Conservation (phyloP, 2,888 invertebrate genomes). For the Caenorhabditis imperialis region DNA sequence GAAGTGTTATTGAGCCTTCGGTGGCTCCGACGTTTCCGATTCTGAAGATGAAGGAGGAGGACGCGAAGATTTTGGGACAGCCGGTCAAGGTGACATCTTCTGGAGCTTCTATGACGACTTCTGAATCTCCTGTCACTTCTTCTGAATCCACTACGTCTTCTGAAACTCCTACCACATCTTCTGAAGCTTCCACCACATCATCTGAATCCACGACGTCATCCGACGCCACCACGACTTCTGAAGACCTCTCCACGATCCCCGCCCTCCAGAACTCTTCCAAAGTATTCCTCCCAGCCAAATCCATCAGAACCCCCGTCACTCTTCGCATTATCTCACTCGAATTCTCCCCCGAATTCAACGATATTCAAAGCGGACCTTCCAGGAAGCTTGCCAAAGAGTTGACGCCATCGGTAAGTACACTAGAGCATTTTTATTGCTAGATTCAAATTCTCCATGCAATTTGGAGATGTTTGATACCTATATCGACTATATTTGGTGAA, state of each 20-base stretch:
- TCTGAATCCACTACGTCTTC: slow-evolving; percentile 2
- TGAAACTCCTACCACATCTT: slow-evolving; percentile 13
- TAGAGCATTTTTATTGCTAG: too few species aligned
- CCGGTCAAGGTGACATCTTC: not conserved
- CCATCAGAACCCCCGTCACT: slow-evolving; percentile 35
- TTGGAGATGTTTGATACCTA: too few species aligned
- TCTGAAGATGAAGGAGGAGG: slow-evolving; percentile 49
- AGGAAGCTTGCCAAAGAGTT: slow-evolving; percentile 37
- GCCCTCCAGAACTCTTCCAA: slow-evolving; percentile 39
- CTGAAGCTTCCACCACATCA: slow-evolving; percentile 22
- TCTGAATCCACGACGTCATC: slow-evolving; percentile 9
- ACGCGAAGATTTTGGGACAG: slow-evolving; percentile 28
- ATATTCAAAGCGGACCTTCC: slow-evolving; percentile 45
- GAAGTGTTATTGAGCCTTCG: slow-evolving; percentile 45
- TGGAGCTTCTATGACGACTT: too few species aligned
- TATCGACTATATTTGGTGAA: too few species aligned
- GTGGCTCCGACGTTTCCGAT: slow-evolving; percentile 48
- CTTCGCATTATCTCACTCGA: slow-evolving; percentile 46
- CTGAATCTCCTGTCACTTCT: not conserved
- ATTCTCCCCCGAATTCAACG: slow-evolving; percentile 37
- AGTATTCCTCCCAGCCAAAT: slow-evolving; percentile 46
- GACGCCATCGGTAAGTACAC: slow-evolving; percentile 25
- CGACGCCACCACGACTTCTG: slow-evolving; percentile 16
- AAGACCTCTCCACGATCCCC: slow-evolving; percentile 16
- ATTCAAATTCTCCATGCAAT: too few species aligned